Conservation (phyloP, 2,113 vertebrate genomes). For the Trogon surrucura region DNA sequence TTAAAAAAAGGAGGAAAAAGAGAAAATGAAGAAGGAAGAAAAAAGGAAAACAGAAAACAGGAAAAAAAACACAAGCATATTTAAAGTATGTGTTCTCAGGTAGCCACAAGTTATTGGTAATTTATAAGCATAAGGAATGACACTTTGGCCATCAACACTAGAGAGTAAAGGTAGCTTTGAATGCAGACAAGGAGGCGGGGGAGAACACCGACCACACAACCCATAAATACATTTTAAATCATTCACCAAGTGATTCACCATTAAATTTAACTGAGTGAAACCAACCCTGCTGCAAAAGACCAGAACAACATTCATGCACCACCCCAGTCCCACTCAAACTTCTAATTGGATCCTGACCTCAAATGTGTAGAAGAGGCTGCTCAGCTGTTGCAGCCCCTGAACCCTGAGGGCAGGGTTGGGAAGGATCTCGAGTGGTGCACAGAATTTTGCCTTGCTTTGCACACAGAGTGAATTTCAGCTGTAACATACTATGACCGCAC, state of each 20-base stretch:
- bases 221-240: constrained; percentile 54
- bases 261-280: constrained; percentile 14
- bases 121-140: constrained; percentile 57
- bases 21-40: neutral
- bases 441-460: neutral
- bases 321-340: neutral
- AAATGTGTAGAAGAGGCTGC: rapidly evolving
- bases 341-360: neutral
- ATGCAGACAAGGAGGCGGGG: neutral
- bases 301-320: neutral
- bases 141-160: constrained; percentile 42
- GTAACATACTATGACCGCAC: constrained; percentile 27
- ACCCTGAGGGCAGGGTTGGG: neutral
- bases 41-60: neutral
- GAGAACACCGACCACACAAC: neutral
- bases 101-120: constrained; percentile 34
- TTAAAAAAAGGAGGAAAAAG: neutral
- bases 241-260: constrained; percentile 57
- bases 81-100: constrained; percentile 1
- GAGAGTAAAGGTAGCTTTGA: constrained; percentile 32
- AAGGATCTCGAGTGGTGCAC: neutral
- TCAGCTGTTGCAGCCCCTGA: neutral
- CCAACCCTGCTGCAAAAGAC: neutral
- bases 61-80: constrained; percentile 26
- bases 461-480: neutral